phyloP scores from a whole-genome alignment of 2,888 invertebrate genomes.

The Drosophila lacicola region DNA sequence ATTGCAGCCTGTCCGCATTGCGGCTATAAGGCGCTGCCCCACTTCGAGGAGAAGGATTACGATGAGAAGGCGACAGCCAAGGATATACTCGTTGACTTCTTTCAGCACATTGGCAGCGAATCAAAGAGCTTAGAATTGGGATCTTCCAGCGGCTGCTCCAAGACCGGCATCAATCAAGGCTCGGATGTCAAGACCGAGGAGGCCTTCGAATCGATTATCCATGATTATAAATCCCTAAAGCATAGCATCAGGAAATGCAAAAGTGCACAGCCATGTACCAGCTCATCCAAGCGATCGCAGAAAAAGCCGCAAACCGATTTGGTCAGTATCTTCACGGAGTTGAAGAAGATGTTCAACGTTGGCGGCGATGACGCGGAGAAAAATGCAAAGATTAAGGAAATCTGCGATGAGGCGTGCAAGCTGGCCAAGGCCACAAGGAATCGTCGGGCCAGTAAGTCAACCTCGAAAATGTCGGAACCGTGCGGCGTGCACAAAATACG shows the following conservation, averaged over 20 bases:
- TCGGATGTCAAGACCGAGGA: constrained; percentile 49
- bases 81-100: constrained; percentile 72
- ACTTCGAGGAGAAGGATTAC: constrained; percentile 70
- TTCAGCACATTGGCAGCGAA: constrained; percentile 46
- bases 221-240: constrained; percentile 48
- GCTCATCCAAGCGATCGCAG: neutral
- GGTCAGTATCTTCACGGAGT: constrained; percentile 76
- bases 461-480: neutral
- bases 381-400: constrained; percentile 35
- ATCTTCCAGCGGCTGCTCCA: constrained; percentile 5
- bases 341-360: constrained; percentile 67
- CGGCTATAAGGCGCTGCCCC: constrained; percentile 79
- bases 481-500: constrained; percentile 6
- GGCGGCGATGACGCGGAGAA: constrained; percentile 4
- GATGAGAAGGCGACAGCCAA: constrained; percentile 78
- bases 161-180: constrained; percentile 24
- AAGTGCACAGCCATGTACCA: neutral
- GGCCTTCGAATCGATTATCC: constrained; percentile 50
- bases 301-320: constrained; percentile 60
- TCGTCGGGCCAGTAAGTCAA: neutral
- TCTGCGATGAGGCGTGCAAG: constrained; percentile 61
- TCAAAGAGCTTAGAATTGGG: neutral
- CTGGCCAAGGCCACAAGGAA: constrained; percentile 28
- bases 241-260: constrained; percentile 44
- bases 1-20: constrained; percentile 84